These are phyloP conservation scores for Nylanderia fulva DNA, from an alignment of 1,140 invertebrate genomes.

Conservation along the genomic window DNA sequence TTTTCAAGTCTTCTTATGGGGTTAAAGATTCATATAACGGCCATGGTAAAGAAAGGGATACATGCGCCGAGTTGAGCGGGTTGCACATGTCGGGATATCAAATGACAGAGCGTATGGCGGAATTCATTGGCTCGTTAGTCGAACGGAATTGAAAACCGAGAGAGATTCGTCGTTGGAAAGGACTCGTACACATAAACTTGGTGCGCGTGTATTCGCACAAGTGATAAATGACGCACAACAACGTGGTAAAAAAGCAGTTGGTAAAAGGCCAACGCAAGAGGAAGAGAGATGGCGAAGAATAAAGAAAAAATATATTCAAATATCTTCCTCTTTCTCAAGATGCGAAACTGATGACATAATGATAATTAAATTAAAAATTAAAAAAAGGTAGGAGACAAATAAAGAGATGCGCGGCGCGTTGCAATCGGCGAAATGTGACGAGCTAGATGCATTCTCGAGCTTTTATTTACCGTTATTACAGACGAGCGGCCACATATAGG, in stretches of 20 bases:
- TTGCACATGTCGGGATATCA: constrained; percentile 25
- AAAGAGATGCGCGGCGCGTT: not conserved
- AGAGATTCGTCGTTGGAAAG: constrained; percentile 12
- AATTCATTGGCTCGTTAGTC: constrained; percentile 31
- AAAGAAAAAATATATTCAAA: not conserved
- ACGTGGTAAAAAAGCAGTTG: constrained; percentile 14
- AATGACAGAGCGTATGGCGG: not conserved
- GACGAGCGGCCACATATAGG: not conserved
- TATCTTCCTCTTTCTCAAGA: not conserved
- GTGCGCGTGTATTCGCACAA: constrained; percentile 7
- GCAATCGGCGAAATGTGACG: constrained; percentile 9
- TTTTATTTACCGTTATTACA: not conserved
- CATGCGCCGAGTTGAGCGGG: not conserved
- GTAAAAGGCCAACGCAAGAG: constrained; percentile 55
- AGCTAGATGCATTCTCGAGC: constrained; percentile 8
- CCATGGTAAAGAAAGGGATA: not conserved
- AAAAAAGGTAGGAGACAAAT: too few species aligned
- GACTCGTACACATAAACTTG: not conserved
- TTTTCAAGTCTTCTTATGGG: not conserved
- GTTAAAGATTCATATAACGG: constrained; percentile 7
- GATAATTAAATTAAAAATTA: not conserved
- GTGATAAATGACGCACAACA: constrained; percentile 39
- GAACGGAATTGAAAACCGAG: constrained; percentile 48
- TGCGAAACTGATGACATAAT: not conserved
- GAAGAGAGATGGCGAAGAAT: not conserved